Evolutionary conservation across 2,888 invertebrate species (phyloP), one percentile per base, ranked within the genome.

Genomic region (Stenolophus ochropezus): DNA sequence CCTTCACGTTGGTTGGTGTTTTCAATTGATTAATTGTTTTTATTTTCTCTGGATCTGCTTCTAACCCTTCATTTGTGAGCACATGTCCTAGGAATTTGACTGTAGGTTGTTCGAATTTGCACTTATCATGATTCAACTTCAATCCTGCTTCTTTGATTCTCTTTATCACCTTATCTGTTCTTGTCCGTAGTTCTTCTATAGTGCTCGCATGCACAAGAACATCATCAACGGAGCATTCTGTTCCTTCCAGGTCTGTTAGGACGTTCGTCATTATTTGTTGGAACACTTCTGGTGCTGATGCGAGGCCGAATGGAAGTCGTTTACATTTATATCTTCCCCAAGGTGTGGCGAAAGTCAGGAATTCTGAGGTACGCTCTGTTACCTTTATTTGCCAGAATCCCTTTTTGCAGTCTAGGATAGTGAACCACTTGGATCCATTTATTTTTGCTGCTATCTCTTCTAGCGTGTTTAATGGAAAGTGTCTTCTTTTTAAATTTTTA

Each of bases 51-150:
- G n/a, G n/a, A n/a, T n/a, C n/a, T n/a, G n/a, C n/a, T n/a, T n/a
- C n/a, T n/a, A n/a, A n/a, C n/a, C n/a, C n/a, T n/a, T n/a, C n/a
- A n/a, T n/a, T 14, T 27, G 51, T 75, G 14, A 61, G 42, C 6
- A 61, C 11, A 53, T 51, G 77, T 3, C 75, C 25, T n/a, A 75
- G 42, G 49, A 75, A 82, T 76, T 79, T 83, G 8, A 82, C 42
- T 61, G 69, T 20, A 33, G 21, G n/a, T 56, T 56, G 33, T 2
- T 14, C 80, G 82, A 85, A 85, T 47, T 82, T 58, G 25, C 84
- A 86, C 81, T 86, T 86, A 21, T 85, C 84, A 69, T 82, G 82
- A 21, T 85, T 86, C 5, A 87, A 71, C 51, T 85, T 86, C 20
- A 86, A 79, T 3, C 85, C 85, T 71, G 82, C 80, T 4, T 82